Base-by-base conservation (phyloP, 2,888 invertebrate genomes). In the Steinernema scapterisci region DNA sequence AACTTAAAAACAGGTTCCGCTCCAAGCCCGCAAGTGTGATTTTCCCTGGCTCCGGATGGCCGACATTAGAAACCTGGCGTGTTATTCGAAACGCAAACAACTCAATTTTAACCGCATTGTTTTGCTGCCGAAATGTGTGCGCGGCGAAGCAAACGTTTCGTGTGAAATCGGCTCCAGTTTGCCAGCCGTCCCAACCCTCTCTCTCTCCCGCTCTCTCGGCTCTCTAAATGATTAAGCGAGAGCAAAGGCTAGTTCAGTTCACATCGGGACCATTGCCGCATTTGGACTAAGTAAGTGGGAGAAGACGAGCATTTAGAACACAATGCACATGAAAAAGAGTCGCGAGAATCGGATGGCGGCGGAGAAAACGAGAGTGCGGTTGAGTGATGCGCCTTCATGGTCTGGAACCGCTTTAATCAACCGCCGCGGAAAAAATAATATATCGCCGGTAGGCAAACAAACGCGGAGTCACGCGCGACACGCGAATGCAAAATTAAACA, bases 31-130 rank as follows among this genome's bases (percentile, higher is more conserved):
- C 13, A 21, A 38, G 27, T 63, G 63, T 16, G 25, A 54, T 63
- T 63, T 63, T 16, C 63, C 31, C 63, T 13, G 6, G 13, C 19
- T 48, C 48, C 13, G 5, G 48, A 3, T 13, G 13, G 23, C 11
- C 13, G 31, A 11, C 63, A 63, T 63, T 31, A 19, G 63, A 63
- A 31, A 27, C 11, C 16, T 63, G 63, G 63, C 5, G 52, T 23
- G 63, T 63, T 16, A 38, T 63, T 63, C 38, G 63, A 63, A 63
- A 63, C 16, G 63, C 63, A 63, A 23, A 27, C 63, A 63, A 63
- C 38, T 27, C 63, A 63, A 63, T 63, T 63, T 63, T n/a, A 31
- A 31, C 63, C 63, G 38, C 63, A 63, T 63, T 63, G 63, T 63
- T 63, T 63, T 63, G 31, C 16, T 11, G 31, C 21, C 6, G 38